Evolutionary conservation across 1,140 invertebrate genomes (phyloP).

Genomic region (Pogonomyrmex californicus): DNA sequence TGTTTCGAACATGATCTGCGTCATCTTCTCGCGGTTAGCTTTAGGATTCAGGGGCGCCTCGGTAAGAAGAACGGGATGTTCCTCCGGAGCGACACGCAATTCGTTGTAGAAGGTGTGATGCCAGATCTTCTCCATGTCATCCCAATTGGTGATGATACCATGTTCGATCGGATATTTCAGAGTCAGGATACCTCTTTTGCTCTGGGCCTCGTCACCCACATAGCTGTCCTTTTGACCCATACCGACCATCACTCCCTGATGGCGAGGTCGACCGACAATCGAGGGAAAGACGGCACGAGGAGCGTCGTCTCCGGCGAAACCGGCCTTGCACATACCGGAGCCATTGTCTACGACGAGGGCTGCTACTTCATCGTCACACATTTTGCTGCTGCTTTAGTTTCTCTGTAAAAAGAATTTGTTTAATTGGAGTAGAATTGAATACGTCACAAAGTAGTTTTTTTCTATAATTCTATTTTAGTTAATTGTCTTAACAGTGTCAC

Average conservation of each 20-base stretch:
- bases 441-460: not conserved
- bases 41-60: constrained; percentile 94
- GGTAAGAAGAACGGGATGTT: constrained; percentile 94
- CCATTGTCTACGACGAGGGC: constrained; percentile 95
- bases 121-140: constrained; percentile 94
- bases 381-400: constrained; percentile 85
- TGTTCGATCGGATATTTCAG: constrained; percentile 92
- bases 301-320: constrained; percentile 89
- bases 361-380: constrained; percentile 97
- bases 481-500: not conserved
- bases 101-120: constrained; percentile 88
- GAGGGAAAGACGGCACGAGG: constrained; percentile 96
- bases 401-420: constrained; percentile 58
- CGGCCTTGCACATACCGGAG: constrained; percentile 96
- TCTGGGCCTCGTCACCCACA: constrained; percentile 95
- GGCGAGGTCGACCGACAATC: constrained; percentile 94
- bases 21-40: constrained; percentile 92
- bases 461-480: not conserved
- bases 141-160: constrained; percentile 95
- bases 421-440: not conserved
- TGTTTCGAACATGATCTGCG: constrained; percentile 88
- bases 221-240: constrained; percentile 98
- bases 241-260: constrained; percentile 97
- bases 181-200: constrained; percentile 93
- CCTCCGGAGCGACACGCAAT: constrained; percentile 95